These are phyloP conservation scores for Corythaeola cristata DNA, from an alignment of 2,113 vertebrate species.

Conservation along the genomic window DNA sequence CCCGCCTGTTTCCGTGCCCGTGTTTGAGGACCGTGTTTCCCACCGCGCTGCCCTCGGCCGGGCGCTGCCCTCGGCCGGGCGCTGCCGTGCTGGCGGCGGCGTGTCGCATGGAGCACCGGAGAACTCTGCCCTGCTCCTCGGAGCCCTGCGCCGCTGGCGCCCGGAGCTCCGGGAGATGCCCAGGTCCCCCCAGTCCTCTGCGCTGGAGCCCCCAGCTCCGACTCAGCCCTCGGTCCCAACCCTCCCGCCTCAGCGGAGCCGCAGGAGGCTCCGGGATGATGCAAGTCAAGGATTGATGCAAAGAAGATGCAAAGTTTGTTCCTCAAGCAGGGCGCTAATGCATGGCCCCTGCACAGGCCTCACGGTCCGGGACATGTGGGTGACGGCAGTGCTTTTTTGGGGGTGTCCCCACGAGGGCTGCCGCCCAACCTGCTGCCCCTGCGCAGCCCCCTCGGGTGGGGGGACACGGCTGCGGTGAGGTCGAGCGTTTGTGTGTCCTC, in stretches of 20 bases:
- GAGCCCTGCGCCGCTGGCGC: fast-evolving
- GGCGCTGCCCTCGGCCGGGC: neutral
- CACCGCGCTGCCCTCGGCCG: fast-evolving
- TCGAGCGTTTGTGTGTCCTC: fast-evolving
- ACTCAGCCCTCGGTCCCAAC: neutral
- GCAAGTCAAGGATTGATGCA: neutral
- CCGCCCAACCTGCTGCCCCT: neutral
- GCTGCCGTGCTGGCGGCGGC: fast-evolving
- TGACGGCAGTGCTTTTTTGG: neutral
- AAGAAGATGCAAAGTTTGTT: neutral
- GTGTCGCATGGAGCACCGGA: too few relatives aligned
- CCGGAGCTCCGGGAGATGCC: neutral
- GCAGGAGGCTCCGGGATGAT: neutral
- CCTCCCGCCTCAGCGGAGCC: fast-evolving
- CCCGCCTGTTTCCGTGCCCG: fast-evolving
- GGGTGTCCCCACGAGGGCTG: neutral
- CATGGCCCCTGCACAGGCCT: neutral
- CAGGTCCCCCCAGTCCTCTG: fast-evolving
- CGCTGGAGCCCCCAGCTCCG: neutral
- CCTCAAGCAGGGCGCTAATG: neutral
- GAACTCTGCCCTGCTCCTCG: neutral
- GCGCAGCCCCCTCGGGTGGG: neutral
- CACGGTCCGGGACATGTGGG: neutral
- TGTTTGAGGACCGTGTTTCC: fast-evolving
- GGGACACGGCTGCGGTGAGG: fast-evolving